Percentiles rank a stretch among this genome's conserved stretches.
Conservation (phyloP, 2,888 invertebrate genomes). For the Aleiodes alternator region DNA sequence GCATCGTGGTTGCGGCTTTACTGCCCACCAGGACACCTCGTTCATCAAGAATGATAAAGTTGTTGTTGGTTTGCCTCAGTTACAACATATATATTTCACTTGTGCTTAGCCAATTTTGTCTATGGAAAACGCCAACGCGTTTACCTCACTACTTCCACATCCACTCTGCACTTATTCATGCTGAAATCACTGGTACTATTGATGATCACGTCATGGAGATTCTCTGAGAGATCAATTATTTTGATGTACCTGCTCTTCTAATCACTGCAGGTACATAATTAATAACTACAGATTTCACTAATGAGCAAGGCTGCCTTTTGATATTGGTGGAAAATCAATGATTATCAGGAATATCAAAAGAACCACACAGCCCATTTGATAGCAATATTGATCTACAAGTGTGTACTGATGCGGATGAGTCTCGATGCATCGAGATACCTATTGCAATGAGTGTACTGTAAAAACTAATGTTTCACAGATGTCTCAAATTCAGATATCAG, state of each 20-base stretch:
- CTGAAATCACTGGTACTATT: slow-evolving; percentile 8
- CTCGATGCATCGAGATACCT: too few relatives aligned
- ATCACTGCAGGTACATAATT: not conserved
- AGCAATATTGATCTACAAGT: not conserved
- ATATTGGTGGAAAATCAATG: not conserved
- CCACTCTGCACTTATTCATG: not conserved
- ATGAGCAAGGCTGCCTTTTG: not conserved
- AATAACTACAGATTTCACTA: not conserved
- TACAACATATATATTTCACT: slow-evolving; percentile 44
- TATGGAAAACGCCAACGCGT: slow-evolving; percentile 13
- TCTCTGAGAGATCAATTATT: not conserved
- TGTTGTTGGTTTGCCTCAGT: slow-evolving; percentile 63
- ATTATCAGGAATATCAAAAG: not conserved
- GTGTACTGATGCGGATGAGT: not conserved
- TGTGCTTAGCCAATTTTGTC: slow-evolving; percentile 20
- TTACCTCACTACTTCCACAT: not conserved
- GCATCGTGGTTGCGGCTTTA: slow-evolving; percentile 58
- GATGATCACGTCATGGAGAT: not conserved
- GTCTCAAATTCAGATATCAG: too few relatives aligned
- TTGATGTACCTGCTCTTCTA: not conserved
- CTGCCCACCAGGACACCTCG: slow-evolving; percentile 55
- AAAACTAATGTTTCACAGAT: too few relatives aligned
- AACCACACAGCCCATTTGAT: not conserved
- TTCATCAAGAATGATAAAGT: slow-evolving; percentile 64
- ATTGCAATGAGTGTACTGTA: too few relatives aligned